phyloP scores from a whole-genome alignment of 2,113 vertebrate genomes.

The Eulacestoma nigropectus region DNA sequence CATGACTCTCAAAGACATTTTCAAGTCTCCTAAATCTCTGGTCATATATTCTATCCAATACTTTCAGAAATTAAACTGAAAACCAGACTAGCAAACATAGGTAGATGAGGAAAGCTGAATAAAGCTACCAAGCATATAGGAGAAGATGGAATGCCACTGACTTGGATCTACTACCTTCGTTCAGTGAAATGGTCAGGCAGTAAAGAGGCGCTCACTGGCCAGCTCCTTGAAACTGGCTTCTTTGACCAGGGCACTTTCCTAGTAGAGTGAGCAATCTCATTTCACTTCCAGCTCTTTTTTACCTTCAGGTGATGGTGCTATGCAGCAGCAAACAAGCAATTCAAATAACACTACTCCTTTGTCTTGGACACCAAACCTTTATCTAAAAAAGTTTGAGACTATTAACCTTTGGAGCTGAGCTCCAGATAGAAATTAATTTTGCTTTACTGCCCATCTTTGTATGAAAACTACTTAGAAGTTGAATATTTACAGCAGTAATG shows the following conservation, averaged over 20 bases:
- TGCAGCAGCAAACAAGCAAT: not conserved
- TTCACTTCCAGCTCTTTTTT: not conserved
- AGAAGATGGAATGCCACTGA: not conserved
- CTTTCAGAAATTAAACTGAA: not conserved
- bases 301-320: not conserved
- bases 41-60: not conserved
- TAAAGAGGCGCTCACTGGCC: not conserved
- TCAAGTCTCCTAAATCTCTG: not conserved
- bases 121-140: not conserved
- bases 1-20: not conserved
- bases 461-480: conserved; percentile 48
- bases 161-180: not conserved
- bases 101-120: not conserved
- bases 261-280: not conserved
- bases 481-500: conserved; percentile 54
- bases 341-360: not conserved
- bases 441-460: not conserved
- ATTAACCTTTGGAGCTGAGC: not conserved
- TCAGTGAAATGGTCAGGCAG: not conserved
- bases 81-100: not conserved
- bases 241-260: not conserved
- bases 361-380: not conserved
- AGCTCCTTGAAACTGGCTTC: not conserved
- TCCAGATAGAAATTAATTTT: not conserved
- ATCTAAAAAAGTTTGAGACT: not conserved